Base-by-base conservation (phyloP, 64 coral and sea anemone genomes). In the Trachythela sp. region DNA sequence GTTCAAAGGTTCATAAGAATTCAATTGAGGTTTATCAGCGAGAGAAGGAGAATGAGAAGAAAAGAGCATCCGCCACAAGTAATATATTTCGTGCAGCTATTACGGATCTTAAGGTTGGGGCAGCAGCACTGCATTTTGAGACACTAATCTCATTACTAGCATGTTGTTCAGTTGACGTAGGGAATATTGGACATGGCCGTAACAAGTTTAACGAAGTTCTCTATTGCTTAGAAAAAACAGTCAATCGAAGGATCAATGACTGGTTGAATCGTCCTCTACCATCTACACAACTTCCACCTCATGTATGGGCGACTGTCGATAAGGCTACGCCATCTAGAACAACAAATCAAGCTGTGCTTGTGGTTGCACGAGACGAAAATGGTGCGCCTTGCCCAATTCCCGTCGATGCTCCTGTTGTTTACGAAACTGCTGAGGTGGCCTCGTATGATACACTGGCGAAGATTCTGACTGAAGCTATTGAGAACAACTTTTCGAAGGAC, bases 11-110 rank as follows among this genome's bases (percentile, higher is more conserved):
- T 64, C 75, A 80, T 39, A 80, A 39, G 75, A 35, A 39, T 37
- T 20, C 75, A 39, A 80, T 80, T n/a, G 37, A 38, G 37, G 20
- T 37, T 9, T 39, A 80, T 10, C 32, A 64, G 24, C 20, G 56
- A 64, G 56, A 64, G 56, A 64, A 64, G 20, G 26, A 64, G 56
- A 64, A 24, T 64, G 56, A 64, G 24, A 64, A 64, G 26, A 64
- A 4, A 59, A 59, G 24, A 5, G 56, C 56, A 20, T 64, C 24
- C 8, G 56, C 56, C 56, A 64, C 56, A 64, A 64, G 56, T 64
- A 64, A 64, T 64, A 1, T 80, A 80, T 80, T 80, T 29, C 9
- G 75, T 35, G 75, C 75, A 36, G 75, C 75, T 39, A 80, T 80
- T 80, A 10, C 33, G 8, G 75, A 80, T 37, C 75, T 80, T 35